Base-by-base conservation (phyloP, 1,140 invertebrate species). In the Drosophila nasuta region DNA sequence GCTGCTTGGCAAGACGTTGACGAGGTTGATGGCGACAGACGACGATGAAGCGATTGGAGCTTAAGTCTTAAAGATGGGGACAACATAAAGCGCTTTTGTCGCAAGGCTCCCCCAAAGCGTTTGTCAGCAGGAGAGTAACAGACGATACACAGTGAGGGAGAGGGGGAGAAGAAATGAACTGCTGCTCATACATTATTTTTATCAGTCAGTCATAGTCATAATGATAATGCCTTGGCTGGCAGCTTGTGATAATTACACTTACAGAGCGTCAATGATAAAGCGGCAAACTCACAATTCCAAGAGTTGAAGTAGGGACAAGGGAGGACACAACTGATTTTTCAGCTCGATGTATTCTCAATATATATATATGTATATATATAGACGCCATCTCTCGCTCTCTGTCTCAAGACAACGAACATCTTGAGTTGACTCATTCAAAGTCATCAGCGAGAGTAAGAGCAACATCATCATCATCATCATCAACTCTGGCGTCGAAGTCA, bases 391-490 rank as follows among this genome's bases (percentile, higher is more conserved):
- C 33, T 41, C 30, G 28, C 17, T 25, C 30, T 17, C 30, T 17
- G 46, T 33, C 62, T 5, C 51, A 38, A 15, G 13, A 15, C 58
- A 62, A 62, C 60, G 59, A 30, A n/a, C 10, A 13, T 60, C 59
- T 49, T 52, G 48, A 57, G 78, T 85, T 85, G 82, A 85, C 51
- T 85, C 81, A 85, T 75, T 76, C 70, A 86, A 78, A 75, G 78
- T 66, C 82, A 78, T 78, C 82, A 86, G 46, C 51, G 11, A n/a
- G 10, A 45, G 20, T 59, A 64, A 13, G 48, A 20, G 11, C 33
- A 60, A 1, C 45, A 43, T 43, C 41, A 66, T n/a, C 62, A 72
- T 56, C 57, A 56, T 6, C 67, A 57, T 57, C 52, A 57, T 52
- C 56, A 54, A 54, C 63, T 15, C 67, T 62, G 51, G 62, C 30